Percentiles rank a stretch among this genome's conserved stretches.
Evolutionary conservation across 1,140 invertebrate species (phyloP).

Genomic region (Gryon sp.): DNA sequence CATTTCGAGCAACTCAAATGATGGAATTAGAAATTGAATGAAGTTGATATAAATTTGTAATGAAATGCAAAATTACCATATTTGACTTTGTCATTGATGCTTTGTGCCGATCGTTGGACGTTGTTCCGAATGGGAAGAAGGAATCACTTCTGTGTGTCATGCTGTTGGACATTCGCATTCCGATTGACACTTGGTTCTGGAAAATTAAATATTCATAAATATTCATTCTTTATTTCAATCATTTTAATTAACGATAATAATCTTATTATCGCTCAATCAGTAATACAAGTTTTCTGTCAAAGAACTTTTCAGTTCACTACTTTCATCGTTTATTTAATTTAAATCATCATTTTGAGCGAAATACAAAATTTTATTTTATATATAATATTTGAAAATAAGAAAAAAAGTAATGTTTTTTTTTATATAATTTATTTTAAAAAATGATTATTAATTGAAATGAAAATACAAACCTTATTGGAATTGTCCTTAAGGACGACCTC

Average conservation of each 20-base stretch:
- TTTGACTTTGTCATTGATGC: not conserved
- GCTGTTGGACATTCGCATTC: not conserved
- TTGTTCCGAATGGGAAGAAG: slow-evolving; percentile 2
- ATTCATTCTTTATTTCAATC: too few relatives aligned
- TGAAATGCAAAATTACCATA: slow-evolving; percentile 13
- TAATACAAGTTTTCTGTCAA: slow-evolving; percentile 61
- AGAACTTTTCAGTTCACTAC: slow-evolving; percentile 77
- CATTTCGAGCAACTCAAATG: slow-evolving; percentile 45
- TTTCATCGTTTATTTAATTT: slow-evolving; percentile 69
- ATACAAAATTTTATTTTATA: not conserved
- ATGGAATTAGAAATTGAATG: too few relatives aligned
- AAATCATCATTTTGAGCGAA: slow-evolving; percentile 61
- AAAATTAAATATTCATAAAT: not conserved
- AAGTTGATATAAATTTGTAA: too few relatives aligned
- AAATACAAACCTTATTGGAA: slow-evolving; percentile 67
- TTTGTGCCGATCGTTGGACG: not conserved
- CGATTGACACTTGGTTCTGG: not conserved
- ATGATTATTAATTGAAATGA: too few relatives aligned
- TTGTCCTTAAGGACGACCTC: slow-evolving; percentile 82
- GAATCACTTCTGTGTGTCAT: slow-evolving; percentile 4
- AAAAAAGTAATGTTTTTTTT: slow-evolving; percentile 1
- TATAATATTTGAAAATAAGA: too few relatives aligned
- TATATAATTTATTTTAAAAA: too few relatives aligned
- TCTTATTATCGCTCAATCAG: slow-evolving; percentile 19
- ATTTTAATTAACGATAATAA: too few relatives aligned